Conservation (phyloP, 2,888 invertebrate genomes). For the Cephus pulcher region DNA sequence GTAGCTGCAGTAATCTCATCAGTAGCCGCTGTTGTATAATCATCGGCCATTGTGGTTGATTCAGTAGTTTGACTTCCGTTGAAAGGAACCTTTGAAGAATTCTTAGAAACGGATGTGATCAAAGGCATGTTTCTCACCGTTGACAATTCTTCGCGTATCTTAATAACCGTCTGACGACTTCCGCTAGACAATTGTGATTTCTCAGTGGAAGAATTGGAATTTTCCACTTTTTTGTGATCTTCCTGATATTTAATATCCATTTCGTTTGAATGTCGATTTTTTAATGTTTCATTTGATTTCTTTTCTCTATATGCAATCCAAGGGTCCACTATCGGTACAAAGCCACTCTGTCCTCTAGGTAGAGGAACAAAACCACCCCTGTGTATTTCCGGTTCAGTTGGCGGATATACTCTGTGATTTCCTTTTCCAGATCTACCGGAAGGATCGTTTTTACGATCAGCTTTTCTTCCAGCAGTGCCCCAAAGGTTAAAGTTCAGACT, state of each 20-base stretch:
- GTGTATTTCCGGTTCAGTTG: conserved; percentile 75
- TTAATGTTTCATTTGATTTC: conserved; percentile 30
- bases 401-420: conserved; percentile 64
- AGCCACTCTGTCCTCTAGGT: conserved; percentile 79
- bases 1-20: conserved; percentile 41
- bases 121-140: conserved; percentile 25
- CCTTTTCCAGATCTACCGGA: conserved; percentile 48
- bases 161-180: conserved; percentile 18
- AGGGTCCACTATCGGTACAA: conserved; percentile 75
- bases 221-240: conserved; percentile 34
- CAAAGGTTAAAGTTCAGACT: conserved; percentile 78
- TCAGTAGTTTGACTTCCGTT: conserved; percentile 25
- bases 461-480: conserved; percentile 63
- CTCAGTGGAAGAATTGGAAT: conserved; percentile 42
- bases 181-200: conserved; percentile 33
- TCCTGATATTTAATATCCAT: conserved; percentile 14
- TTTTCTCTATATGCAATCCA: conserved; percentile 29
- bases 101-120: conserved; percentile 20
- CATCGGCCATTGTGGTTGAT: conserved; percentile 30
- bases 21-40: conserved; percentile 29
- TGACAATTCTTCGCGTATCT: conserved; percentile 34
- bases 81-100: conserved; percentile 21
- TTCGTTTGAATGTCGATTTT: conserved; percentile 11
- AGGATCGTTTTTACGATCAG: conserved; percentile 58
- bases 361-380: conserved; percentile 83